phyloP scores from a whole-genome alignment of 2,888 invertebrate genomes.

The Coenonympha arcania region DNA sequence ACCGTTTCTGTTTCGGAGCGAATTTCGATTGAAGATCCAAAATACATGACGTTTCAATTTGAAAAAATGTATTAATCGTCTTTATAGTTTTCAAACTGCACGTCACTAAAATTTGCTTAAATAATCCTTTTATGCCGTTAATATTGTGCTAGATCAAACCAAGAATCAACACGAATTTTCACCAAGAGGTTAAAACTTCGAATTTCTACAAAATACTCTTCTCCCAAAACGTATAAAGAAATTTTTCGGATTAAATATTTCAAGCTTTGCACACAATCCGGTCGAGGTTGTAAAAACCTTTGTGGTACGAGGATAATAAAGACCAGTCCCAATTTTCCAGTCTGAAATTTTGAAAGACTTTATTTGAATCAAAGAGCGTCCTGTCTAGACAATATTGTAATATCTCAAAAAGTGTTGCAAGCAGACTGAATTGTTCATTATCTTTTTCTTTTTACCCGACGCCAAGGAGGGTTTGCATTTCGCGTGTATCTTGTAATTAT shows the following conservation, averaged over 20 bases:
- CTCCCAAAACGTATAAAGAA: background rate
- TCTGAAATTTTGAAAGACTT: background rate
- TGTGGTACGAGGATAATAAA: conserved; percentile 4
- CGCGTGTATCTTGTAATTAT: too few species aligned
- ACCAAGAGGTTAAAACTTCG: background rate
- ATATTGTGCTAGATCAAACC: background rate
- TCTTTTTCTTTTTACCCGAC: too few species aligned
- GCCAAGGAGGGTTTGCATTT: too few species aligned
- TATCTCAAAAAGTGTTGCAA: background rate
- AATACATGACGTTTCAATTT: too few species aligned
- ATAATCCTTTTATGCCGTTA: too few species aligned
- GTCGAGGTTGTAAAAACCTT: background rate
- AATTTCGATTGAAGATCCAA: too few species aligned
- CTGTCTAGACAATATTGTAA: conserved; percentile 4
- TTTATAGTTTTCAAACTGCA: too few species aligned
- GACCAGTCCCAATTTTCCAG: background rate
- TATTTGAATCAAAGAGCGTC: background rate
- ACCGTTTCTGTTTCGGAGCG: too few species aligned
- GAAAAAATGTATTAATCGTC: too few species aligned
- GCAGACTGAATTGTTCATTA: background rate
- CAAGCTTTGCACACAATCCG: background rate
- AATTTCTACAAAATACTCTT: background rate
- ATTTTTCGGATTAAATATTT: background rate
- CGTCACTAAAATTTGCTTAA: too few species aligned
- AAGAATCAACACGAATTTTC: background rate